Base-by-base conservation (phyloP, 2,888 invertebrate species). In the Drosophila nr. perissopoda region DNA sequence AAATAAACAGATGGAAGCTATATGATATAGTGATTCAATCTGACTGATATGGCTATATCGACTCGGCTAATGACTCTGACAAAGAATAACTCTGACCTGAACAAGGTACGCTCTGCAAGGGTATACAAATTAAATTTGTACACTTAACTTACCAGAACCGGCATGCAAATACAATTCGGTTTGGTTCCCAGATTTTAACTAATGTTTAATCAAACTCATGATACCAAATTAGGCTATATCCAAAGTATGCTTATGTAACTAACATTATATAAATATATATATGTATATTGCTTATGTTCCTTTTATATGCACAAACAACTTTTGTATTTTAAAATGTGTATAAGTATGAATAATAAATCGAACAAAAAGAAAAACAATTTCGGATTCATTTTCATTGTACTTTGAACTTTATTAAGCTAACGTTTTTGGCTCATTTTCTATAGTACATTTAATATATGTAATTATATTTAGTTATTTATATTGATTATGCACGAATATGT, bases 371-470 rank as follows among this genome's bases (percentile, higher is more conserved):
- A 0, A 57, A 4, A 25, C 11, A 27, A 11, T 21, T 36, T 36
- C 27, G 2, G 27, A 21, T 52, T 64, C 25, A 58, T 62, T 75
- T 79, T 81, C 67, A 16, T 75, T 65, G 65, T 73, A 72, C 34
- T 51, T 65, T 54, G 60, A 49, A 62, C 40, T 87, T 84, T 89
- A 79, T 84, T 88, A 79, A 81, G 70, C 72, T 81, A 79, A 71
- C 21, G 56, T 78, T 79, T 83, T 89, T 83, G 89, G 83, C 83
- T 87, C 84, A 67, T 83, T 74, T 77, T 71, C 68, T 76, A 83
- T 86, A 77, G 69, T 88, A 82, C 59, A 71, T 76, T 69, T 58
- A 70, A 62, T 85, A 75, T 54, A 49, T 70, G 49, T 66, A 48
- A 65, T 74, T 79, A 79, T 42, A 38, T 38, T 69, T 42, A 76